These are phyloP conservation scores for Lasaia peninsularis DNA, from an alignment of 1,140 invertebrate species.

Conservation along the genomic window DNA sequence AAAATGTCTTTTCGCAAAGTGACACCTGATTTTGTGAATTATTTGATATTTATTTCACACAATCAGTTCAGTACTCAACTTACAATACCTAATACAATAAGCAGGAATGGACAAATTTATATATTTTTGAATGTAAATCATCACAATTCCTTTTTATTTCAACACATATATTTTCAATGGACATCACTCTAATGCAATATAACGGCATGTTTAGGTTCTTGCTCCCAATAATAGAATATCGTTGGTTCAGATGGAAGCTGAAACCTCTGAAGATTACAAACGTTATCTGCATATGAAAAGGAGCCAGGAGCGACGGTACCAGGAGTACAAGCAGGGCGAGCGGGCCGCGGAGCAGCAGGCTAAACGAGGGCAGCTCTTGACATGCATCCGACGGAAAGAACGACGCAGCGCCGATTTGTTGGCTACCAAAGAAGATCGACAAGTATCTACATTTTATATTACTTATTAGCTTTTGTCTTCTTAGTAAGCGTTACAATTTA, in stretches of 20 bases:
- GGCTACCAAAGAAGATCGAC: slow-evolving; percentile 43
- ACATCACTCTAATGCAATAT: too few relatives aligned
- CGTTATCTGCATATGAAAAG: slow-evolving; percentile 49
- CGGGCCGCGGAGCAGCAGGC: slow-evolving; percentile 36
- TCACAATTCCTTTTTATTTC: too few relatives aligned
- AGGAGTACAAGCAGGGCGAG: slow-evolving; percentile 41
- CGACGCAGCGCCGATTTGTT: slow-evolving; percentile 38
- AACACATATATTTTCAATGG: too few relatives aligned
- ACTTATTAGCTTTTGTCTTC: not conserved
- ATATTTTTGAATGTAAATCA: too few relatives aligned
- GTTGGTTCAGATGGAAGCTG: slow-evolving; percentile 44
- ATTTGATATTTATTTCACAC: too few relatives aligned
- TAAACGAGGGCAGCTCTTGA: slow-evolving; percentile 36
- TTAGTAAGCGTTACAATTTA: too few relatives aligned
- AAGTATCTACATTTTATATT: slow-evolving; percentile 31
- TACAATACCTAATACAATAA: too few relatives aligned
- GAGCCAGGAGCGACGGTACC: slow-evolving; percentile 34
- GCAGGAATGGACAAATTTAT: too few relatives aligned
- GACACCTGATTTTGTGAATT: too few relatives aligned
- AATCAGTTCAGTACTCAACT: too few relatives aligned
- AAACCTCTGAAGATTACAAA: slow-evolving; percentile 50
- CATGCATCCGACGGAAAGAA: slow-evolving; percentile 52
- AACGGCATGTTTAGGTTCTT: not conserved
- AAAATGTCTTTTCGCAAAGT: too few relatives aligned
- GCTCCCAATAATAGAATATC: not conserved